Evolutionary conservation across 2,797 vertebrate species (phyloP).

Genomic region (Rhinogobio ventralis): DNA sequence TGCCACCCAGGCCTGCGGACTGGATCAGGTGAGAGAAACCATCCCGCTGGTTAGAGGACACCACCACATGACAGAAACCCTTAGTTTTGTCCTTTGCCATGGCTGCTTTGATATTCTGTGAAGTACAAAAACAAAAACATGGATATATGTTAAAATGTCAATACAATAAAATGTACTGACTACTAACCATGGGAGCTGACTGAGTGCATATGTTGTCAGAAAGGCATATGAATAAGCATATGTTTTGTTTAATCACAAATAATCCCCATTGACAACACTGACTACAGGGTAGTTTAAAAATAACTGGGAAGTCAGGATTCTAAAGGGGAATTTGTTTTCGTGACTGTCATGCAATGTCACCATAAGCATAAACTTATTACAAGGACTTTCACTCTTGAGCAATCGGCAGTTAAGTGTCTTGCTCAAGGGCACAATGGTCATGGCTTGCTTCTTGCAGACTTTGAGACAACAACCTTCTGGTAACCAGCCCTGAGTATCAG

Average conservation of each 20-base stretch:
- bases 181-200: not conserved
- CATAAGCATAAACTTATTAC: not conserved
- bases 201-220: not conserved
- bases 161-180: not conserved
- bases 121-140: not conserved
- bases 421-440: not conserved
- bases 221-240: not conserved
- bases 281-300: not conserved
- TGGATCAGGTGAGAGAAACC: constrained; percentile 95
- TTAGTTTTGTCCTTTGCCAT: constrained; percentile 86
- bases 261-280: not conserved
- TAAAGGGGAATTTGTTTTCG: not conserved
- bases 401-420: not conserved
- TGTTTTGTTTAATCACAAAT: constrained; percentile 2
- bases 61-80: constrained; percentile 94
- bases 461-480: not conserved
- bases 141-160: not conserved
- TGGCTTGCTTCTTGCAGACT: not conserved
- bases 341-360: not conserved
- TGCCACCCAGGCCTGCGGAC: constrained; percentile 93
- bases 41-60: constrained; percentile 88
- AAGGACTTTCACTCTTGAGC: not conserved
- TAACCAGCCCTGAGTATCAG: not conserved
- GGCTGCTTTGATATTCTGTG: constrained; percentile 84
- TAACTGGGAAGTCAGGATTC: not conserved